Conservation (phyloP, 37 sponge, comb jelly and placozoan genomes). For the Spongilla lacustris region DNA sequence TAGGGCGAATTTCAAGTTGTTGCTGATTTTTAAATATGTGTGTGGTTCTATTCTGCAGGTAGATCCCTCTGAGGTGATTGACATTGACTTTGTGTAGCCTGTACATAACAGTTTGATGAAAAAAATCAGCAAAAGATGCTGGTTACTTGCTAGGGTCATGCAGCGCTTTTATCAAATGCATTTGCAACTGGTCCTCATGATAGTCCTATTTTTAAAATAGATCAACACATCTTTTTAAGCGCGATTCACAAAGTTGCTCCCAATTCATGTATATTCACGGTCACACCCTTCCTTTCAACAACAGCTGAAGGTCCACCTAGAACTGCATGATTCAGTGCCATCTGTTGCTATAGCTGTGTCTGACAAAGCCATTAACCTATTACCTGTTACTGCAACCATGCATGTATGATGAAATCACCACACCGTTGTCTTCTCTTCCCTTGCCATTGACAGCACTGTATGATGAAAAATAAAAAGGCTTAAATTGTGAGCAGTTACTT, state of each 20-base stretch:
- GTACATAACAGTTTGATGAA: too few relatives aligned
- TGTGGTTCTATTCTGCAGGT: too few relatives aligned
- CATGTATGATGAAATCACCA: background rate
- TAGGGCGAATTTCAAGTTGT: too few relatives aligned
- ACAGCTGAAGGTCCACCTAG: background rate
- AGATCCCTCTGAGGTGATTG: too few relatives aligned
- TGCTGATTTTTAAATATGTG: too few relatives aligned
- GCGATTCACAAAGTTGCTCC: background rate
- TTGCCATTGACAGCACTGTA: background rate
- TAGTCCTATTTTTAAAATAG: background rate
- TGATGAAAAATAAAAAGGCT: background rate
- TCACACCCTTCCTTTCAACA: background rate
- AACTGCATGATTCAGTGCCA: background rate
- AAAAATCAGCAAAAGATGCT: too few relatives aligned
- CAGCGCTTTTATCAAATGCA: background rate
- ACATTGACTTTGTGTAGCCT: too few relatives aligned
- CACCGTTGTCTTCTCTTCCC: background rate
- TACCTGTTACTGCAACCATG: background rate
- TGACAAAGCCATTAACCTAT: too few relatives aligned
- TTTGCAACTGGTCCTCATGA: background rate
- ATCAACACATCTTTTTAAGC: background rate
- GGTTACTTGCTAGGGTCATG: too few relatives aligned
- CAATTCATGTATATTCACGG: background rate
- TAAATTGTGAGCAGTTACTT: background rate
- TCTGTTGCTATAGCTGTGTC: background rate